Base-by-base conservation (phyloP, 2,797 vertebrate genomes). In the Tachyglossus aculeatus region DNA sequence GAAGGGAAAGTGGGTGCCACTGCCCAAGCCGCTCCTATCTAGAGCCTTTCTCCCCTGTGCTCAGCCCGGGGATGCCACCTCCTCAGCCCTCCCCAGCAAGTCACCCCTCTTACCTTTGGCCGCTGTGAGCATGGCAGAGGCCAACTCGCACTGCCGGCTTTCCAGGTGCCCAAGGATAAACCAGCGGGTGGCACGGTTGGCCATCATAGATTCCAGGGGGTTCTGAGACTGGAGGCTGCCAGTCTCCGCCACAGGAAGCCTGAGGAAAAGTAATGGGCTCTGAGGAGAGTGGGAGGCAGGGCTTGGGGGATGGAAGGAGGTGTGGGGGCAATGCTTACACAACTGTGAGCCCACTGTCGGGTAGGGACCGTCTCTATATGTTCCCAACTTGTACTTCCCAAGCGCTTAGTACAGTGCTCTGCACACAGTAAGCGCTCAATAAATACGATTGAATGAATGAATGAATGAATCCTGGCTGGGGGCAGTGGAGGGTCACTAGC, bases 91-190 rank as follows among this genome's bases (percentile, higher is more conserved):
- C n/a, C n/a, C n/a, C n/a, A n/a, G 5, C 59, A 24, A 18, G 33
- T 6, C 0, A 1, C 24, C 4, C 4, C 19, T 22, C 56, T 77
- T 80, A 92, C 91, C 91, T 82, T 92, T 92, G 58, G 91, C 90
- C 0, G 91, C 88, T 0, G 89, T 92, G 43, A 92, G 78, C 90
- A 92, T 91, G 69, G 90, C 37, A 0, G 91, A 92, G 3, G 90
- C 91, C 16, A 92, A 88, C 50, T 92, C 91, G 3, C 91, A 92
- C 73, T 92, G 90, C 18, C 89, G 86, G 0, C 89, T 91, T 53
- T 92, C 91, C 39, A 92, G 69, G 59, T 92, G 90, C 27, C 90
- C 90, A 1, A 92, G 81, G 66, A 90, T 89, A 71, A 91, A 90
- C 90, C 91, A 92, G 39, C 89, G 91, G 12, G 90, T 89, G 14